Conservation (phyloP, 1,140 invertebrate species). For the Zaprionus camerounensis region DNA sequence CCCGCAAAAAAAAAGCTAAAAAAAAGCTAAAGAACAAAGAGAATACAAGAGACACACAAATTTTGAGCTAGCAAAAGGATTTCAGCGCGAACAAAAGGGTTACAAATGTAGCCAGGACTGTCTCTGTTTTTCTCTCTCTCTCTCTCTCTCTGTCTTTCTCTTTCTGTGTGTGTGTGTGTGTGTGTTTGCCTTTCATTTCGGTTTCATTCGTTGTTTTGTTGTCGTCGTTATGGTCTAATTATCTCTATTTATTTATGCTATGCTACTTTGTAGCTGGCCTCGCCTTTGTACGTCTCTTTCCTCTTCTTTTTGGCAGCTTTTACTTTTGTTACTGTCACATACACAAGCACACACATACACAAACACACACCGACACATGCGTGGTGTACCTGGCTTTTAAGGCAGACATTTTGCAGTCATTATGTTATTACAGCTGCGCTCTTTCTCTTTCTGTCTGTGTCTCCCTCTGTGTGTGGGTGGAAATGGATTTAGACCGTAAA, state of each 20-base stretch:
- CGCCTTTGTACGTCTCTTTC: slow-evolving; percentile 34
- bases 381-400: slow-evolving; percentile 69
- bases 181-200: slow-evolving; percentile 42
- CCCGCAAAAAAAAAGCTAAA: slow-evolving; percentile 12
- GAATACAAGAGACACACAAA: slow-evolving; percentile 34
- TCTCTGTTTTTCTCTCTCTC: slow-evolving; percentile 1
- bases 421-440: slow-evolving; percentile 73
- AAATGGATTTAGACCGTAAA: slow-evolving; percentile 81
- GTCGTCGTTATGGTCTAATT: slow-evolving; percentile 79
- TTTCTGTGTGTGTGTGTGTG: slow-evolving; percentile 28
- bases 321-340: slow-evolving; percentile 49
- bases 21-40: slow-evolving; percentile 20
- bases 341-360: slow-evolving; percentile 2
- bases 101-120: slow-evolving; percentile 24
- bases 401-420: slow-evolving; percentile 64
- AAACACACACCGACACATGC: background rate
- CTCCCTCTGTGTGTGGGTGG: slow-evolving; percentile 36
- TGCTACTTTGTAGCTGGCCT: slow-evolving; percentile 60
- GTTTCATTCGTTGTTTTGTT: slow-evolving; percentile 43
- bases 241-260: slow-evolving; percentile 82
- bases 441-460: slow-evolving; percentile 29
- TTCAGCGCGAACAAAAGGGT: slow-evolving; percentile 36
- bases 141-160: background rate
- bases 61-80: slow-evolving; percentile 14
- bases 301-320: slow-evolving; percentile 55